Evolutionary conservation across 2,888 invertebrate genomes (phyloP).

Genomic region (Tiliacea aurago): DNA sequence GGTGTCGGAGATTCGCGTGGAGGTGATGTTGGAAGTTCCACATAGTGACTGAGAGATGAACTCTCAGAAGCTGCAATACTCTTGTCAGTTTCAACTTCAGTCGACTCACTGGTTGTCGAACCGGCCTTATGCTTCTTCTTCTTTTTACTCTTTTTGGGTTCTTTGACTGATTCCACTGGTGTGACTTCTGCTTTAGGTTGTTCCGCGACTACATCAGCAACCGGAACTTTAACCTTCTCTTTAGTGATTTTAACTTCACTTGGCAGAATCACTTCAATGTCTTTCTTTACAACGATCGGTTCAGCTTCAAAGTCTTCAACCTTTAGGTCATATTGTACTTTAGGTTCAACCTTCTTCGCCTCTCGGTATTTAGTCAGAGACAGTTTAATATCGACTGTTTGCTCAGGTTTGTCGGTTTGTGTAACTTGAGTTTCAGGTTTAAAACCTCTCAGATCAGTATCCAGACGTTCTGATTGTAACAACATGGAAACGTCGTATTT

Average conservation of each 20-base stretch:
- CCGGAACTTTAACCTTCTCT: slow-evolving; percentile 67
- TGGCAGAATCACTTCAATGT: slow-evolving; percentile 81
- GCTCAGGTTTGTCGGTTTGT: slow-evolving; percentile 64
- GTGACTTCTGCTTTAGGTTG: slow-evolving; percentile 68
- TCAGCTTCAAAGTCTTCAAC: slow-evolving; percentile 77
- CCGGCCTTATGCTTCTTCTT: slow-evolving; percentile 91
- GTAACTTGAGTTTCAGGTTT: slow-evolving; percentile 50
- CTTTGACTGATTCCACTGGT: slow-evolving; percentile 72
- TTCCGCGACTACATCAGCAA: slow-evolving; percentile 77
- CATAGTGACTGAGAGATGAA: slow-evolving; percentile 85
- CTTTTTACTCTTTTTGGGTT: slow-evolving; percentile 91
- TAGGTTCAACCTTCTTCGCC: slow-evolving; percentile 74
- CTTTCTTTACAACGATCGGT: slow-evolving; percentile 81
- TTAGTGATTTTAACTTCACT: slow-evolving; percentile 76
- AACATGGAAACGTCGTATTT: slow-evolving; percentile 75
- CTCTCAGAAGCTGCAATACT: slow-evolving; percentile 83
- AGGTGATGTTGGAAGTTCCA: slow-evolving; percentile 86
- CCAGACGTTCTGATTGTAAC: slow-evolving; percentile 81
- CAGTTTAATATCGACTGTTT: slow-evolving; percentile 82
- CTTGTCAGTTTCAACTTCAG: slow-evolving; percentile 80
- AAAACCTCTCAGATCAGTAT: slow-evolving; percentile 72
- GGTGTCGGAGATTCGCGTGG: slow-evolving; percentile 68
- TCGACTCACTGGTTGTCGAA: slow-evolving; percentile 75
- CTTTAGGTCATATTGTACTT: slow-evolving; percentile 80
- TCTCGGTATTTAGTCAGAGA: slow-evolving; percentile 78